phyloP scores from a whole-genome alignment of 2,888 invertebrate species.

The Ctenicera cuprea region DNA sequence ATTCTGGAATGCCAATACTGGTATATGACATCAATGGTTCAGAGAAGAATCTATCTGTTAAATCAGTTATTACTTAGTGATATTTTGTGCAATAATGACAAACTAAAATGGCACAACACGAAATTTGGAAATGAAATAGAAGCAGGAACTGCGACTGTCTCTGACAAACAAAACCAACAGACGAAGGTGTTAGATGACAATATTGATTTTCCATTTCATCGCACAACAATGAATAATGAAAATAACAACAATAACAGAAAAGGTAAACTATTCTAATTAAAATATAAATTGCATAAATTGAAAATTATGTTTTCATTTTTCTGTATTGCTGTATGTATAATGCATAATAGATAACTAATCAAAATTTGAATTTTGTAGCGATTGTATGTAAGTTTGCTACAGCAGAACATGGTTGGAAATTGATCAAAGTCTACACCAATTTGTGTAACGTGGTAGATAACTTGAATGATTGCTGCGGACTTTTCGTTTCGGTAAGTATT shows the following conservation, averaged over 20 bases:
- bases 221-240: no score
- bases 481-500: background rate
- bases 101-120: background rate
- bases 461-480: slow-evolving; percentile 1
- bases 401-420: background rate
- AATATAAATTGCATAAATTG: no score
- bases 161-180: no score
- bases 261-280: no score
- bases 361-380: no score
- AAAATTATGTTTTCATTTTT: no score
- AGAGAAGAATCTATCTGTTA: background rate
- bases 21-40: background rate
- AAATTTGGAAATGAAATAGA: background rate
- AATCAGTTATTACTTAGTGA: background rate
- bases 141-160: no score
- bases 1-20: slow-evolving; percentile 10
- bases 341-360: no score
- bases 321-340: no score
- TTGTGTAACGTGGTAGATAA: background rate
- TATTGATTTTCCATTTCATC: no score
- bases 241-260: no score
- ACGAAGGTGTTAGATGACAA: no score
- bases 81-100: background rate
- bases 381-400: background rate
- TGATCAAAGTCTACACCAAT: background rate